Percentiles rank a stretch among this genome's conserved stretches.
These are phyloP conservation scores for Pangasius krempfi DNA, from an alignment of 2,797 vertebrate species.

Conservation along the genomic window DNA sequence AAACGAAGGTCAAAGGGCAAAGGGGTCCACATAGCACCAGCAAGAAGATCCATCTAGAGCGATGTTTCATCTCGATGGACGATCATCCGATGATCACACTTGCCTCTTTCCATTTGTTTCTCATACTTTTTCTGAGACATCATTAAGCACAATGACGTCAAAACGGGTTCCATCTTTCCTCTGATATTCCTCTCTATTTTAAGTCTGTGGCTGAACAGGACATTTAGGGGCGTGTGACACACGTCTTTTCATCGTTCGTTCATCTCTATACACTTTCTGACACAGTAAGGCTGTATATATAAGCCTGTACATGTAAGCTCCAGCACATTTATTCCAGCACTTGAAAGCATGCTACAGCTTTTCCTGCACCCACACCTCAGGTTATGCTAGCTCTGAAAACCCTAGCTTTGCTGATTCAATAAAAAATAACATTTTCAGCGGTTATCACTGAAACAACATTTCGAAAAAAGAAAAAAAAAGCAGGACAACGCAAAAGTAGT, in stretches of 20 bases:
- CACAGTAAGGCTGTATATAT: constrained; percentile 51
- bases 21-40: neutral
- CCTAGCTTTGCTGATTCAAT: neutral
- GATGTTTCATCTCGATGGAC: neutral
- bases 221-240: constrained; percentile 57
- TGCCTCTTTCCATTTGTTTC: constrained; percentile 38
- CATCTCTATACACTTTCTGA: constrained; percentile 50
- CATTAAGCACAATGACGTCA: constrained; percentile 59
- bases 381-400: constrained; percentile 14
- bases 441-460: neutral
- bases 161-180: constrained; percentile 38
- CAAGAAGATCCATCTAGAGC: neutral
- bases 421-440: neutral
- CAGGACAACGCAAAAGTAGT: neutral
- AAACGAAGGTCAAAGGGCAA: constrained; percentile 18
- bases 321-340: constrained; percentile 34
- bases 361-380: neutral
- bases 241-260: constrained; percentile 52
- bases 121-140: constrained; percentile 51
- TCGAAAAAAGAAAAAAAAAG: no score
- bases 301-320: constrained; percentile 35
- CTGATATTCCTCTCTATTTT: constrained; percentile 54
- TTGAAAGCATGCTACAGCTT: constrained; percentile 24
- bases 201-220: constrained; percentile 53
- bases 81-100: constrained; percentile 38